phyloP scores from a whole-genome alignment of 2,888 invertebrate species.

The Leucophenga montana region DNA sequence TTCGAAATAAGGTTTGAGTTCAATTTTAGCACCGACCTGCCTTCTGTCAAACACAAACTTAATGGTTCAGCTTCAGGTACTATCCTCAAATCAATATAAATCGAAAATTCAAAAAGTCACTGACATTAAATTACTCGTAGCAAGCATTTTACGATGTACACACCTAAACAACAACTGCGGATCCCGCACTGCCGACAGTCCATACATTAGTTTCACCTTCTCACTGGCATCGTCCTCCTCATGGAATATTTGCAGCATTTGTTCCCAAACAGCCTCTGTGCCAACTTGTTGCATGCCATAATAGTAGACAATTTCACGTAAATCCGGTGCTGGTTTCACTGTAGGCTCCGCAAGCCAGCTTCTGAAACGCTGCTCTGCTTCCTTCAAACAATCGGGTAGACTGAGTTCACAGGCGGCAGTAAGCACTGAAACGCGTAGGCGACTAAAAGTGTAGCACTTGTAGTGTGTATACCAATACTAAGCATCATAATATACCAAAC shows the following conservation, averaged over 20 bases:
- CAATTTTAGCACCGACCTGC: no score
- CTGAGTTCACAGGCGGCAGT: conserved; percentile 78
- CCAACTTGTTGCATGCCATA: conserved; percentile 80
- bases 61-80: no score
- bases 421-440: conserved; percentile 78
- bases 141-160: no score
- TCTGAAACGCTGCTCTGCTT: conserved; percentile 76
- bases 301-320: conserved; percentile 79
- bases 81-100: no score
- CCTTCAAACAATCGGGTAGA: conserved; percentile 76
- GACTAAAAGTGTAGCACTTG: conserved; percentile 72
- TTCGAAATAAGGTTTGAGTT: no score
- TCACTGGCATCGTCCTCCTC: conserved; percentile 85
- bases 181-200: conserved; percentile 80
- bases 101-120: no score
- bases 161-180: conserved; percentile 79
- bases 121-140: no score
- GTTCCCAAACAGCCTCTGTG: conserved; percentile 80
- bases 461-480: not conserved
- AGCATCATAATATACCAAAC: not conserved
- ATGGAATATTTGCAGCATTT: conserved; percentile 80
- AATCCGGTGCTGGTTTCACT: conserved; percentile 76
- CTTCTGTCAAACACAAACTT: no score
- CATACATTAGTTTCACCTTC: conserved; percentile 80
- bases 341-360: conserved; percentile 76